Base-by-base conservation (phyloP, 2,888 invertebrate species). In the Athetis lepigone region DNA sequence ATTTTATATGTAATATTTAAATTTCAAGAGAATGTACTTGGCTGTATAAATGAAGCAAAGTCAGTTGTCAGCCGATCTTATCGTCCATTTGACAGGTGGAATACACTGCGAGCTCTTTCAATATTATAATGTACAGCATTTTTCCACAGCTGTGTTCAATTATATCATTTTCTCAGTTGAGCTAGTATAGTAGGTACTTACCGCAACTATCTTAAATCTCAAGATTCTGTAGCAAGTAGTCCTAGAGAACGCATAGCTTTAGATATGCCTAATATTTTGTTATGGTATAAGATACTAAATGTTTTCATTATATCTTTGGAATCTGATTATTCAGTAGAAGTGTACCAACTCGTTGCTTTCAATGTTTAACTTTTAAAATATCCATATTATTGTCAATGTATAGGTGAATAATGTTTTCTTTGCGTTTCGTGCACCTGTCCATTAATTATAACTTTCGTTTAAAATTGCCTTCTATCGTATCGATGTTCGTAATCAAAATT, bases 181-280 rank as follows among this genome's bases (percentile, higher is more conserved):
- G 58, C 54, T 74, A 63, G 55, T 50, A 16, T 40, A n/a, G 18
- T 27, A 39, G 62, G 18, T 63, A 19, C 54, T 16, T 58, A 64
- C 47, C 55, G 47, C 49, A 54, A 49, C 36, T 61, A 50, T 59
- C 16, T 59, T 46, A 45, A 75, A 74, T 60, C 45, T 66, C 56
- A 54, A 54, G 16, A 57, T 63, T 66, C 42, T 63, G 42, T 73
- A 76, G 47, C 37, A 46, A 49, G 39, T 77, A 74, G 62, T 60
- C 19, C 36, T 74, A 77, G 60, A 61, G n/a, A 73, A 58, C 36
- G 62, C 42, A 58, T 70, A 77, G 71, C 63, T 70, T 50, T 68
- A 77, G 77, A 43, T 74, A 70, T 74, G 76, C 77, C 74, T 76
- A 76, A 76, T 62, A 62, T 58, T 64, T 76, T 62, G 72, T 72